Conservation (phyloP, 2,797 vertebrate genomes). For the Schizothorax lantsangensis region DNA sequence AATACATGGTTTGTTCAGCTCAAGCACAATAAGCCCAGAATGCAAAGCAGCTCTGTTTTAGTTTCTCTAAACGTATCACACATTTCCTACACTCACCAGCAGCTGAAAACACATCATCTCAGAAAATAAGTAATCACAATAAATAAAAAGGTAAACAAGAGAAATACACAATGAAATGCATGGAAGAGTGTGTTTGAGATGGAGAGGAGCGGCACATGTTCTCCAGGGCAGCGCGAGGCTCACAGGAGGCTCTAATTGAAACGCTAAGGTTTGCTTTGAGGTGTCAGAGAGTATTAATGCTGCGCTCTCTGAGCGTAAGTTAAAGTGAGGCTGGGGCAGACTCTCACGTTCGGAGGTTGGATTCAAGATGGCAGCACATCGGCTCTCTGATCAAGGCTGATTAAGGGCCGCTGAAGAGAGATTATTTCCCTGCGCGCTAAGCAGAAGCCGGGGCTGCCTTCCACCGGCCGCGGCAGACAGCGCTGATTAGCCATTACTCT, state of each 20-base stretch:
- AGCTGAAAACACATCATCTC: neutral
- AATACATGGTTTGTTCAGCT: neutral
- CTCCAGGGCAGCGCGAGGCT: constrained; percentile 8
- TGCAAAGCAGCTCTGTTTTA: constrained; percentile 7
- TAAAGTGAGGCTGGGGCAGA: constrained; percentile 74
- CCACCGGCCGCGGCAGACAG: constrained; percentile 49
- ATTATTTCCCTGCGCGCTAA: constrained; percentile 59
- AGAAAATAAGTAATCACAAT: neutral
- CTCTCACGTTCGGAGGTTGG: constrained; percentile 66
- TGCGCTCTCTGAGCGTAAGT: constrained; percentile 67
- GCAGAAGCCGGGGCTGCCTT: constrained; percentile 41
- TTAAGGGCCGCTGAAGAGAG: constrained; percentile 67
- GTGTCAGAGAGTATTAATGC: constrained; percentile 74
- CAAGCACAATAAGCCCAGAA: neutral
- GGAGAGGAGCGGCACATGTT: constrained; percentile 39
- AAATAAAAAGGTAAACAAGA: neutral
- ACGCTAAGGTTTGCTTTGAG: constrained; percentile 76
- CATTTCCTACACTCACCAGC: neutral
- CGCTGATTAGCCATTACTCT: constrained; percentile 56
- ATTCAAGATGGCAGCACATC: constrained; percentile 78
- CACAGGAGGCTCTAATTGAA: constrained; percentile 72
- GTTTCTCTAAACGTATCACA: neutral
- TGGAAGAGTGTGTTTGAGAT: neutral
- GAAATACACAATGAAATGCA: neutral
- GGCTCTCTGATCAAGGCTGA: constrained; percentile 78